Base-by-base conservation (phyloP, 2,113 vertebrate genomes). In the Platichthys stellatus region DNA sequence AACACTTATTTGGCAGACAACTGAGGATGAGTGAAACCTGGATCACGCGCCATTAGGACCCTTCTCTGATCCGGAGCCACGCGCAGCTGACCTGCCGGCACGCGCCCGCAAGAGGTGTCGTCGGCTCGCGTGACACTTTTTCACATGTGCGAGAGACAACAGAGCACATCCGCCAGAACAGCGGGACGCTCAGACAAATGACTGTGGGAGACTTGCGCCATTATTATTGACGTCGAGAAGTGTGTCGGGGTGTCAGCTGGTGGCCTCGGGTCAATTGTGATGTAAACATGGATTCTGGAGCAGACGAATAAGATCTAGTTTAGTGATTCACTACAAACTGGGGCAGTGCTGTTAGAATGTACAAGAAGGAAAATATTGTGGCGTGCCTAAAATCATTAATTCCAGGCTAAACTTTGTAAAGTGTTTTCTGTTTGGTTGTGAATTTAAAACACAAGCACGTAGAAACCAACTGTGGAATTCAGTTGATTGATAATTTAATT, bases 111-210 rank as follows among this genome's bases (percentile, higher is more conserved):
- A 26, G 14, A 82, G 76, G 84, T 66, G 89, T 75, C 0, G 11
- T 4, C 38, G 21, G 38, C 80, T 67, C 74, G 82, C 59, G 88
- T 17, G 62, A 2, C 26, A 1, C 20, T 49, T 17, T 71, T 88
- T 84, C 72, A 10, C 86, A 89, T 5, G 0, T 73, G 69, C 63
- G 38, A 74, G 35, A 23, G 18, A 20, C 63, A 72, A 2, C 53
- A 65, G 49, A 31, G 60, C 18, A 68, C 71, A 82, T 86, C 81
- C 76, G 87, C 65, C 18, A 45, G n/a, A 23, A 12, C 83, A 84
- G 80, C 66, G 66, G 51, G 88, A 63, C 1, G 66, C 73, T 28
- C 74, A 70, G 78, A 74, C 63, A 71, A 24, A 71, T 14, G 71
- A 17, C 69, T 3, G 61, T 1, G 74, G 68, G 12, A 5, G 18